A percentile compares a stretch with the other conserved stretches of the same genome.
These are phyloP conservation scores for Acomys russatus DNA, from an alignment of 2,797 vertebrate species.

Conservation along the genomic window DNA sequence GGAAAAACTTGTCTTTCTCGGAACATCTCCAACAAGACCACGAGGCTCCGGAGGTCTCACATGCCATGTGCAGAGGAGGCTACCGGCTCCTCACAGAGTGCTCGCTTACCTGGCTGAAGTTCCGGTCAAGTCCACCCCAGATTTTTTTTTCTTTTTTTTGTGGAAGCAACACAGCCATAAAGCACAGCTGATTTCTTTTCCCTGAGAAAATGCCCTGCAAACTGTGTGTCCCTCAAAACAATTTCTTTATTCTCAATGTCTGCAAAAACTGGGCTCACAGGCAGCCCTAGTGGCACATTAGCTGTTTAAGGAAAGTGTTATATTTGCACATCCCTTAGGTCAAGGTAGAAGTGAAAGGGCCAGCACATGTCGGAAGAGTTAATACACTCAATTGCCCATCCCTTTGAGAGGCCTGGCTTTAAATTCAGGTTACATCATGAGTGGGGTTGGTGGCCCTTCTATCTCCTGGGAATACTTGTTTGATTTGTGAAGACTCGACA, in stretches of 20 bases:
- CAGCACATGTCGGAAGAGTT: constrained; percentile 70
- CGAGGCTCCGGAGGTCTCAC: not conserved
- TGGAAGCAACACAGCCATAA: constrained; percentile 75
- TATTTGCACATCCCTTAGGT: constrained; percentile 65
- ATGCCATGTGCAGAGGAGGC: constrained; percentile 54
- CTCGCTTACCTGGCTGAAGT: not conserved
- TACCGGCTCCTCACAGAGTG: constrained; percentile 69
- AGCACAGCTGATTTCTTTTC: constrained; percentile 78
- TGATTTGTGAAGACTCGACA: constrained; percentile 72
- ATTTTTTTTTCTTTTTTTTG: constrained; percentile 32
- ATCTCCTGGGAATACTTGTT: constrained; percentile 60
- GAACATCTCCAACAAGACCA: not conserved
- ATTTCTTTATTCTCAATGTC: constrained; percentile 76
- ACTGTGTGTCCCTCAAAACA: constrained; percentile 81
- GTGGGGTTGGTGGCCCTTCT: constrained; percentile 63
- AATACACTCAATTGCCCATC: constrained; percentile 78
- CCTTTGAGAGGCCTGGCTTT: constrained; percentile 62
- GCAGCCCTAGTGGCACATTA: constrained; percentile 73
- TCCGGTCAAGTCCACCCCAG: not conserved
- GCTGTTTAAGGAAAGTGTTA: constrained; percentile 80
- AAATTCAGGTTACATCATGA: constrained; percentile 56
- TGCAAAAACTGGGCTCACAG: constrained; percentile 69
- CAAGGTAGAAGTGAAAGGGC: constrained; percentile 18
- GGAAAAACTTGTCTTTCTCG: constrained; percentile 19
- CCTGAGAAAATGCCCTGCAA: constrained; percentile 80